phyloP scores from a whole-genome alignment of 1,140 invertebrate species.

The Pseudobourletiella spinata region DNA sequence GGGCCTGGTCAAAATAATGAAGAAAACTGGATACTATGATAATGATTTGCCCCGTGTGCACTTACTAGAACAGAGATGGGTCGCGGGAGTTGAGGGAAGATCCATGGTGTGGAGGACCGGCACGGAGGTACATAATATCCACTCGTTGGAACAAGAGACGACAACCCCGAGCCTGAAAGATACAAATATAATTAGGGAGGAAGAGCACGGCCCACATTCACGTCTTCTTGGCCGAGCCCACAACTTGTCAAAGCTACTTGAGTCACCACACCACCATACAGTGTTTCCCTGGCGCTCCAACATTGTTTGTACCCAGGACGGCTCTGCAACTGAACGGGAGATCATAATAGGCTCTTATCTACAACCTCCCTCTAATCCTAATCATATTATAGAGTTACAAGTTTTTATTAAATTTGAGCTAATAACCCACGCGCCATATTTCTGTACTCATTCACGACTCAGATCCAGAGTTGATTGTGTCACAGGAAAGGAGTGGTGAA shows the following conservation, averaged over 20 bases:
- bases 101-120: too few relatives aligned
- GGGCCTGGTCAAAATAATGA: too few relatives aligned
- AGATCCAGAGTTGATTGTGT: neutral
- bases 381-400: too few relatives aligned
- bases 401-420: slow-evolving; percentile 2
- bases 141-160: too few relatives aligned
- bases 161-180: too few relatives aligned
- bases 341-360: neutral
- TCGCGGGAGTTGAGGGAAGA: too few relatives aligned
- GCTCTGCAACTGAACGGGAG: neutral
- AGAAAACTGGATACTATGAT: too few relatives aligned
- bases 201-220: slow-evolving; percentile 10
- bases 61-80: too few relatives aligned
- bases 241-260: neutral
- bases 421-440: neutral
- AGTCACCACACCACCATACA: neutral
- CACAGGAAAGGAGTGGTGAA: neutral
- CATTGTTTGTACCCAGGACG: neutral
- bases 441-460: neutral
- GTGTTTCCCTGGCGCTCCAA: neutral
- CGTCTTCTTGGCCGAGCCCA: neutral
- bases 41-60: too few relatives aligned
- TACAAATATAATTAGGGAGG: slow-evolving; percentile 18
- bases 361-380: too few relatives aligned
- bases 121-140: too few relatives aligned